Base-by-base conservation (phyloP, 35 echinoderm and acorn worm species). In the Apostichopus californicus region DNA sequence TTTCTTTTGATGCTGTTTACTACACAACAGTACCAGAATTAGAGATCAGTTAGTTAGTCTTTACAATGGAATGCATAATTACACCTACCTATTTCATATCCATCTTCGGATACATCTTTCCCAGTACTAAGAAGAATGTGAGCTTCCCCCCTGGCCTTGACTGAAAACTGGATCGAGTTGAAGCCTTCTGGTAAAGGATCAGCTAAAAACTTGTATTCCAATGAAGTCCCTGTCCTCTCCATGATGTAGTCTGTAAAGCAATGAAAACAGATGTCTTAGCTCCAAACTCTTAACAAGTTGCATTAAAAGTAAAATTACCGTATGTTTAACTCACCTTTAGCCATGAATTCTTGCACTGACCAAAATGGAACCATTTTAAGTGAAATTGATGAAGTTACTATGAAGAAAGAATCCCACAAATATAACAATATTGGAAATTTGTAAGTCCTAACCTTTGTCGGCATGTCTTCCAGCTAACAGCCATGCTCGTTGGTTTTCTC, bases 161-260 rank as follows among this genome's bases (percentile, higher is more conserved):
- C 68, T 6, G 86, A 89, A 52, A 89, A 89, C 64, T 89, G 57
- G 17, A 89, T 24, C 8, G 63, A 53, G 4, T 60, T 66, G 17
- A 54, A 34, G 21, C 86, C 86, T 22, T 34, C 24, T 10, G 86
- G 66, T 9, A 89, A 17, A 9, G 15, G n/a, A 73, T 89, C 86
- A 46, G 86, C 86, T 10, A 89, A 73, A 8, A 89, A 89, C 61
- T 73, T 89, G 86, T 89, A 89, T 46, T 89, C 57, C 57, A 89
- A 26, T 12, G n/a, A 52, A 73, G 86, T 61, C 2, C 86, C 86
- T 17, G 86, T 89, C 2, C 21, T 89, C 64, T 89, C 86, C n/a
- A 89, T 15, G 18, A 89, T 89, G 86, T 89, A 89, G 11, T 89
- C 86, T 89, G 86, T 89, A 6, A 25, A 61, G 8, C 7, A 61